phyloP scores from a whole-genome alignment of 1,140 invertebrate genomes.

The Aphidius gifuensis region DNA sequence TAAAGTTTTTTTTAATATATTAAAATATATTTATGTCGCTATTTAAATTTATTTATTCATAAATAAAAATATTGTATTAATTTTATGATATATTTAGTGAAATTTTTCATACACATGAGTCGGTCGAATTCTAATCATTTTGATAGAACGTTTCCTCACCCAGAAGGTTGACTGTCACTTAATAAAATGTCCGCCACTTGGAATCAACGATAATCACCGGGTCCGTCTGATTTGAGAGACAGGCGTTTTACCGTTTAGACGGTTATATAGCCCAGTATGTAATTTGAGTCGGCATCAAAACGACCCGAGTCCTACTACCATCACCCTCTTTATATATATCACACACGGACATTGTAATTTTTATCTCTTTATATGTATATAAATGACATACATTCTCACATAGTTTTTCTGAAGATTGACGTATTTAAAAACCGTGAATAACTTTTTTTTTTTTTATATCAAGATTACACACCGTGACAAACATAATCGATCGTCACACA shows the following conservation, averaged over 20 bases:
- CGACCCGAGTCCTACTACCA: not conserved
- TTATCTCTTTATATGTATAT: too few species aligned
- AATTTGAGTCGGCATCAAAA: constrained; percentile 20
- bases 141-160: constrained; percentile 41
- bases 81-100: not conserved
- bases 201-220: constrained; percentile 35
- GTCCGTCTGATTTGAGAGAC: constrained; percentile 33
- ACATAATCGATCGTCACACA: not conserved
- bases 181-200: constrained; percentile 30
- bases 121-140: constrained; percentile 41
- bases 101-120: not conserved
- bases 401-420: constrained; percentile 23
- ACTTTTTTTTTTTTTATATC: not conserved
- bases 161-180: constrained; percentile 30
- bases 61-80: not conserved
- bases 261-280: constrained; percentile 20
- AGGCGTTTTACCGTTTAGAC: constrained; percentile 35
- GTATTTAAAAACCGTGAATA: constrained; percentile 27
- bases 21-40: not conserved
- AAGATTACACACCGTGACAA: not conserved
- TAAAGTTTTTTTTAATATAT: constrained; percentile 3
- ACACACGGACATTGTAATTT: too few species aligned
- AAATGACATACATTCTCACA: constrained; percentile 10
- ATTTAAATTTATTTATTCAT: not conserved
- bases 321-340: not conserved